Base-by-base conservation (phyloP, 2,888 invertebrate genomes). In the Cosmorhoe ocellata region DNA sequence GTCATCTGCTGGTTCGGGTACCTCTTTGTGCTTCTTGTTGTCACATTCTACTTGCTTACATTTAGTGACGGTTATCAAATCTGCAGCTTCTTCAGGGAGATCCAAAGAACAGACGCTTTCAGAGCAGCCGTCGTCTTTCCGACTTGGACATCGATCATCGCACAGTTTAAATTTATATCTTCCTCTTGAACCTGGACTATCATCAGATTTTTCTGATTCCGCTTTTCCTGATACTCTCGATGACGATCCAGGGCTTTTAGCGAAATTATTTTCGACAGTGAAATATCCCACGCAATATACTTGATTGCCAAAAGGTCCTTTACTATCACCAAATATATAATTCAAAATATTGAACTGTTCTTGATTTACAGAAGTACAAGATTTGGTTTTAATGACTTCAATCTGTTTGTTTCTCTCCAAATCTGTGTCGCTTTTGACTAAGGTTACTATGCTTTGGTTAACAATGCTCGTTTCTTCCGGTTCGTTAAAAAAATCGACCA, bases 241-340 rank as follows among this genome's bases (percentile, higher is more conserved):
- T 2, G 56, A 51, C 12, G 10, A 40, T 13, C 54, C 45, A 11
- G 38, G 13, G 11, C 40, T 43, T 42, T 61, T 59, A 2, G 57
- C 48, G 1, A 66, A 61, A 43, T 75, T 69, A 31, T 73, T 78
- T 60, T 79, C 69, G 26, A 87, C 79, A 18, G 81, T 84, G 61
- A 79, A 81, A 66, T 86, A 89, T 27, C 74, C 74, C 0, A 88
- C 84, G 56, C 67, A 82, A 56, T 83, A 85, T 9, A 81, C 70
- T 59, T 70, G 64, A 45, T 79, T 79, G 2, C 71, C 68, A 47
- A 69, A 72, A 8, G 66, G 60, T 8, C 64, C 69, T 13, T 52
- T 58, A 8, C 51, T 58, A 31, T 74, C 70, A 6, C 74, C 76
- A 64, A 82, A 85, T 52, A 86, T 78, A 33, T 86, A 84, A 56